Percentiles rank a stretch among this genome's conserved stretches.
Evolutionary conservation across 2,888 invertebrate genomes (phyloP).

Genomic region (Chloromyia formosa): DNA sequence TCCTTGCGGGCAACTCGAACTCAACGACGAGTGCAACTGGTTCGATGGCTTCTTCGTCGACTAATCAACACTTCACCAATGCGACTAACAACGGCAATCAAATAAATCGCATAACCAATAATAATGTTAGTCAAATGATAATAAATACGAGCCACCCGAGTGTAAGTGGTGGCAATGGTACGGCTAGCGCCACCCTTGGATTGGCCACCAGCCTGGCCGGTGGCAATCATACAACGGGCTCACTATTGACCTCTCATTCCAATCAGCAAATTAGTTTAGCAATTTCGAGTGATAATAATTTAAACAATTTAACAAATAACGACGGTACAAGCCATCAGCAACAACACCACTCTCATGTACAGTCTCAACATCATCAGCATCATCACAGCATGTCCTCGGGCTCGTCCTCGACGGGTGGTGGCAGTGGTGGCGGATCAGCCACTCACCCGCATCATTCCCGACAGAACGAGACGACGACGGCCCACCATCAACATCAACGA

Average conservation of each 20-base stretch:
- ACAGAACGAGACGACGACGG: slow-evolving; percentile 13
- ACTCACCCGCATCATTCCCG: slow-evolving; percentile 20
- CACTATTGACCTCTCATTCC: slow-evolving; percentile 52
- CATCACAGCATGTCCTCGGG: slow-evolving; percentile 52
- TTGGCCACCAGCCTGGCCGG: slow-evolving; percentile 19
- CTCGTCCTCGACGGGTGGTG: slow-evolving; percentile 23
- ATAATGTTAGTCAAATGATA: slow-evolving; percentile 57
- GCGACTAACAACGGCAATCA: slow-evolving; percentile 57
- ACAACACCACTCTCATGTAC: slow-evolving; percentile 44
- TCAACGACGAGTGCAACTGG: slow-evolving; percentile 29
- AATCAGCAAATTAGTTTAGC: slow-evolving; percentile 56
- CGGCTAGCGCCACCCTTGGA: slow-evolving; percentile 28
- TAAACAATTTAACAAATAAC: slow-evolving; percentile 52
- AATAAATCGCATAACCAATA: slow-evolving; percentile 60
- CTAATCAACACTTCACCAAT: slow-evolving; percentile 52
- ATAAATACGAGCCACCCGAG: slow-evolving; percentile 50
- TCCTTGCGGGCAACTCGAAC: slow-evolving; percentile 33
- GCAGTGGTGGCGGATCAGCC: too few species aligned
- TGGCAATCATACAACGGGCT: slow-evolving; percentile 39
- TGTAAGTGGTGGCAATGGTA: slow-evolving; percentile 49
- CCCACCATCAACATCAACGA: slow-evolving; percentile 50
- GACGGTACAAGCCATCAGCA: slow-evolving; percentile 46
- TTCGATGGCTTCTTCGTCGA: slow-evolving; percentile 27
- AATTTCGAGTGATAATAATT: slow-evolving; percentile 58
- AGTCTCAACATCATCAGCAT: slow-evolving; percentile 50